Evolutionary conservation across 2,113 vertebrate species (phyloP).

Genomic region (Heliornis fulica): DNA sequence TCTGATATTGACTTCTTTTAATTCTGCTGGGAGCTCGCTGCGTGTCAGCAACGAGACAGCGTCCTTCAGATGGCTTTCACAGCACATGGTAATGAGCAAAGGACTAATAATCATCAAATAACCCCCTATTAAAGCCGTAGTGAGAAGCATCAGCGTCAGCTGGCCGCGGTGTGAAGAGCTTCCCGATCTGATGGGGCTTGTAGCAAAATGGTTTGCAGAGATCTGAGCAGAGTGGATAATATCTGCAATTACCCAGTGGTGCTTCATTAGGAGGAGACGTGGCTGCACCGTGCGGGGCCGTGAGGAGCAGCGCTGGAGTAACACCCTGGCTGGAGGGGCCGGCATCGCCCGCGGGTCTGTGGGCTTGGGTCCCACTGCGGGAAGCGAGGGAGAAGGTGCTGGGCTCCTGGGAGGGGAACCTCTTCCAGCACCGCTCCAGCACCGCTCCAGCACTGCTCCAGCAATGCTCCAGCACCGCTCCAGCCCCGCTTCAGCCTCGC

Average conservation of each 20-base stretch:
- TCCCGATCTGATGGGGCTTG: not conserved
- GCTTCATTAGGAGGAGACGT: not conserved
- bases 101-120: constrained; percentile 70
- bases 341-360: not conserved
- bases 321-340: not conserved
- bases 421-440: no score
- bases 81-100: constrained; percentile 73
- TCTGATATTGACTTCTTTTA: not conserved
- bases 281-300: not conserved
- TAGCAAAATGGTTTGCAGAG: not conserved
- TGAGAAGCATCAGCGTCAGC: constrained; percentile 54
- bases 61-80: constrained; percentile 60
- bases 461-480: no score
- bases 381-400: not conserved
- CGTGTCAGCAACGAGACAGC: constrained; percentile 30
- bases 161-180: not conserved
- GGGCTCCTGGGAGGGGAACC: no score
- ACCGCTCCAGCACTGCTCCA: no score
- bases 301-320: constrained; percentile 6
- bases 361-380: not conserved
- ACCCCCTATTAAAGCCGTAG: constrained; percentile 70
- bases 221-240: not conserved
- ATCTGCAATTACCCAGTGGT: not conserved
- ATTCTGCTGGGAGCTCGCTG: constrained; percentile 29
- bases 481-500: no score